Conservation (phyloP, 2,797 vertebrate species). For the Propithecus perrieri region DNA sequence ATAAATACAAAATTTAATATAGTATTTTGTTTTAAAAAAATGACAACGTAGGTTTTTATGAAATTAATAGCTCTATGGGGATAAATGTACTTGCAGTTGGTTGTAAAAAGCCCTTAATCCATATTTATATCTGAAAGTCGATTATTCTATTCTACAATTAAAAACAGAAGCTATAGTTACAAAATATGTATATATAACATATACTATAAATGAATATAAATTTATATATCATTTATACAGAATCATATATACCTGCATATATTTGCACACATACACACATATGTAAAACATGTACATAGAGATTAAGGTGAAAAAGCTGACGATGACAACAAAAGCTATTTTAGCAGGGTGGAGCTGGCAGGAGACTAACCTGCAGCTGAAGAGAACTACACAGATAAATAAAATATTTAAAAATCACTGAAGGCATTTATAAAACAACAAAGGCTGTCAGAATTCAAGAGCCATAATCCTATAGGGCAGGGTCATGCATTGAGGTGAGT, state of each 20-base stretch:
- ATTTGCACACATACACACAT: not conserved
- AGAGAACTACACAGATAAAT: slow-evolving; percentile 55
- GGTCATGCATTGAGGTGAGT: not conserved
- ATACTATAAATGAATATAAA: not conserved
- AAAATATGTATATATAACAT: not conserved
- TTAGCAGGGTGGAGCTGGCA: not conserved
- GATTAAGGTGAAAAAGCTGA: not conserved
- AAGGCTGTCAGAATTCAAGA: slow-evolving; percentile 22
- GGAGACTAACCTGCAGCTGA: not conserved
- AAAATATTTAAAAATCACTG: slow-evolving; percentile 67
- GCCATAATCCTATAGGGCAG: not conserved
- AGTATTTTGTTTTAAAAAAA: not conserved
- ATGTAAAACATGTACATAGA: not conserved
- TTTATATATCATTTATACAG: no score
- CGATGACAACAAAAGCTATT: not conserved
- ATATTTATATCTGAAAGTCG: not conserved
- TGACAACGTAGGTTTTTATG: not conserved
- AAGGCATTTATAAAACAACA: slow-evolving; percentile 70
- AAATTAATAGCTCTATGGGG: not conserved
- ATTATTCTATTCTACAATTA: not conserved
- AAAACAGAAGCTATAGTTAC: not conserved
- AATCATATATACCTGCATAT: not conserved
- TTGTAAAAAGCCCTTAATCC: not conserved
- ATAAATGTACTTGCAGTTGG: not conserved
- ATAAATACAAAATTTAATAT: not conserved